Base-by-base conservation (phyloP, 1,140 invertebrate species). In the Zaprionus tsacasi region DNA sequence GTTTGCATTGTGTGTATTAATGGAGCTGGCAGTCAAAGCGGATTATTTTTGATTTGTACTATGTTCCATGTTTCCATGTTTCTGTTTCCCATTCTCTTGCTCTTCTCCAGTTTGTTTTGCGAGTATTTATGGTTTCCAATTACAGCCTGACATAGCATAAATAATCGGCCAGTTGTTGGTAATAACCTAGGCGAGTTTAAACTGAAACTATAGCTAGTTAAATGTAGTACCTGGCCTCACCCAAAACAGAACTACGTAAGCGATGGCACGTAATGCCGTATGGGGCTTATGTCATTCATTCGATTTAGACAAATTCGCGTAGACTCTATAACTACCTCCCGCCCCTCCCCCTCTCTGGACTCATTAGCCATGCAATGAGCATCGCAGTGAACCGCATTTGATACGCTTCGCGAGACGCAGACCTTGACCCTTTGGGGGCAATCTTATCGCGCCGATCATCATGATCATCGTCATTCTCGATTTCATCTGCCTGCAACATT, bases 101-200 rank as follows among this genome's bases (percentile, higher is more conserved):
- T 6, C n/a, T 15, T 73, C 57, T 65, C n/a, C 8, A 54, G 68
- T 73, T 73, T 38, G 52, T 68, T 55, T 69, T 63, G 21, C 58
- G 74, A 17, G 67, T 83, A 90, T 89, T 89, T 90, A 90, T 89
- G 81, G 86, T 70, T 79, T 89, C 78, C 85, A 89, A 86, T 89
- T 89, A 90, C 85, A 61, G 12, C 52, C 61, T 52, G 6, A 52
- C 33, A 21, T 30, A 58, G 61, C 56, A 60, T 25, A 50, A 50
- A 21, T 25, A 50, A 17, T 50, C 45, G 45, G 17, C 45, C 17
- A 50, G 45, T 50, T 15, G n/a, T 15, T 8, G 17, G 17, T 2
- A 11, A 13, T 21, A 11, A 17, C 21, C 21, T 25, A 17, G 10
- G 17, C 21, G 25, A 50, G 17, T 50, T 50, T 11, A 25, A 50